Evolutionary conservation across 2,113 vertebrate genomes (phyloP).

Genomic region (Laticauda colubrina): DNA sequence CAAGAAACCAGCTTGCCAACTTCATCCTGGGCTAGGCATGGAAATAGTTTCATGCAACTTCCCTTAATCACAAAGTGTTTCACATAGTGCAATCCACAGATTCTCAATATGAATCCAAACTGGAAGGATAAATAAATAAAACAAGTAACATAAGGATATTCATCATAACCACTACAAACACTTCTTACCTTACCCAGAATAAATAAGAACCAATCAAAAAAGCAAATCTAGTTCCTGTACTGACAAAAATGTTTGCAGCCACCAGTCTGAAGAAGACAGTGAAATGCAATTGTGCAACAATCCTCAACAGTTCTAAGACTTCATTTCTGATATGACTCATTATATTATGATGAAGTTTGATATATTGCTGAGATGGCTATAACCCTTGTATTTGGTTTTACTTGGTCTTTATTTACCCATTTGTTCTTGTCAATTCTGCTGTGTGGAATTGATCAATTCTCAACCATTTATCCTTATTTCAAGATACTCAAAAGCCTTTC

Average conservation of each 20-base stretch:
- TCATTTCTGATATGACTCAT: neutral
- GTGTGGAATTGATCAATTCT: neutral
- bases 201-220: neutral
- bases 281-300: neutral
- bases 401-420: neutral
- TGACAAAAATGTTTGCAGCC: neutral
- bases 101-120: constrained; percentile 41
- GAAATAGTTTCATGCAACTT: constrained; percentile 3
- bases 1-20: fast-evolving
- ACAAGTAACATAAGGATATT: fast-evolving
- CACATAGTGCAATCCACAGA: neutral
- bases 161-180: fast-evolving
- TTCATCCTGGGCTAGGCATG: neutral
- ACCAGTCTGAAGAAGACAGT: neutral
- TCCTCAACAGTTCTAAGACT: neutral
- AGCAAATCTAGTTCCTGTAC: neutral
- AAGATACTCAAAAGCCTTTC: neutral
- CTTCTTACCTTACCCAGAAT: neutral
- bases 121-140: neutral
- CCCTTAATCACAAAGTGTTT: neutral
- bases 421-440: neutral
- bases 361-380: neutral
- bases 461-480: neutral
- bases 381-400: neutral
- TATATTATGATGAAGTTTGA: neutral